Percentiles rank a stretch among this genome's conserved stretches.
Conservation (phyloP, 2,888 invertebrate genomes). For the Ctenicera cuprea region DNA sequence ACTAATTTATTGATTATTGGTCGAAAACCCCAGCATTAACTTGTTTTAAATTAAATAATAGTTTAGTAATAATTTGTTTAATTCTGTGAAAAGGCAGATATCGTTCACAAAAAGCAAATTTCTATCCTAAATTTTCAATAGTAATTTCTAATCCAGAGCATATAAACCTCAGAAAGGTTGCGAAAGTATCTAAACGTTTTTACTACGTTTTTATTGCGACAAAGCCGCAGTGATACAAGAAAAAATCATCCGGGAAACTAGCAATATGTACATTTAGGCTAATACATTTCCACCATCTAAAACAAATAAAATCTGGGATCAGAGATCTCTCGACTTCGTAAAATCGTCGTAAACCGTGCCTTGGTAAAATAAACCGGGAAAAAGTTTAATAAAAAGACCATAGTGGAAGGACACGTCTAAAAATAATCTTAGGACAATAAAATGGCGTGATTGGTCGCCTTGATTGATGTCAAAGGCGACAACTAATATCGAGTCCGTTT, state of each 20-base stretch:
- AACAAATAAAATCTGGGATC: constrained; percentile 66
- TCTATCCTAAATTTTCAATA: too few species aligned
- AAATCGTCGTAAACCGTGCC: constrained; percentile 54
- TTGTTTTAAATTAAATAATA: too few species aligned
- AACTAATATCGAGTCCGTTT: constrained; percentile 44
- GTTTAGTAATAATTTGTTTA: too few species aligned
- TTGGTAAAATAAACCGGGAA: constrained; percentile 49
- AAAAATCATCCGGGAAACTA: constrained; percentile 69
- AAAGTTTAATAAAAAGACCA: constrained; percentile 55
- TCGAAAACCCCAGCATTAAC: too few species aligned
- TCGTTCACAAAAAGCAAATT: too few species aligned
- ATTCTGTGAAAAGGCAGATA: too few species aligned
- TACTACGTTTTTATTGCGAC: constrained; percentile 67
- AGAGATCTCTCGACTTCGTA: constrained; percentile 57
- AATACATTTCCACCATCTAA: constrained; percentile 69
- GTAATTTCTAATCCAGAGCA: too few species aligned
- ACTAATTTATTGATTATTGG: too few species aligned
- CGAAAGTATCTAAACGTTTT: constrained; percentile 62
- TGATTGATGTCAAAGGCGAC: constrained; percentile 57
- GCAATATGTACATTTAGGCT: constrained; percentile 68
- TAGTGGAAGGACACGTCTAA: constrained; percentile 55
- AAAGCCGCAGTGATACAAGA: constrained; percentile 66
- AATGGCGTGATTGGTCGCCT: constrained; percentile 56
- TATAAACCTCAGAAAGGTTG: too few species aligned
- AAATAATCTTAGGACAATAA: constrained; percentile 58